A percentile compares a stretch with the other conserved stretches of the same genome.
These are phyloP conservation scores for Myrmecophaga tridactyla DNA, from an alignment of 2,113 vertebrate genomes.

Conservation along the genomic window DNA sequence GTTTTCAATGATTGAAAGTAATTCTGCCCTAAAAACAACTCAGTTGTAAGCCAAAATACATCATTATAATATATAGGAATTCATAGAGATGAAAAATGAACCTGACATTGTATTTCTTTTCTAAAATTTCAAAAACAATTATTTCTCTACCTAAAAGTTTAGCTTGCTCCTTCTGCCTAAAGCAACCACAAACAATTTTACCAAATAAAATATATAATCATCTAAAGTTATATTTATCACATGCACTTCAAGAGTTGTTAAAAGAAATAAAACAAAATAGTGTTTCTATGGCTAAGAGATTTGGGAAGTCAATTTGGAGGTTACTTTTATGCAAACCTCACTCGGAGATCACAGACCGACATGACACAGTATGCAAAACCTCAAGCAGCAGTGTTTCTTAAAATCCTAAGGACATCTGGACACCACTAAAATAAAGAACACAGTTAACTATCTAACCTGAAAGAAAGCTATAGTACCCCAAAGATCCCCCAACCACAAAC, in stretches of 20 bases:
- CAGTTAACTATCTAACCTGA: too few species aligned
- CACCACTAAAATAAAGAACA: too few species aligned
- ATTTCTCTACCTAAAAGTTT: conserved; percentile 5
- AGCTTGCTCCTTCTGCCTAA: neutral
- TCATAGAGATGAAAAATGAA: conserved; percentile 17
- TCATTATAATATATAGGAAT: neutral
- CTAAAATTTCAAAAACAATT: conserved; percentile 31
- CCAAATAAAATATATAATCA: neutral
- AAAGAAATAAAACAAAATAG: too few species aligned
- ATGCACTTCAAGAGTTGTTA: neutral
- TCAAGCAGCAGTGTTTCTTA: too few species aligned
- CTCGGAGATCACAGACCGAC: too few species aligned
- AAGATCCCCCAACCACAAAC: too few species aligned
- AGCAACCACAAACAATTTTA: neutral
- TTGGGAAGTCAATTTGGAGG: too few species aligned
- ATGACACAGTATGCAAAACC: too few species aligned
- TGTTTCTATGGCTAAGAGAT: too few species aligned
- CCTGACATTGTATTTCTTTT: neutral
- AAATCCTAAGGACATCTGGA: too few species aligned
- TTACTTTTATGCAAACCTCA: too few species aligned
- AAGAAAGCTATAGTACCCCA: too few species aligned
- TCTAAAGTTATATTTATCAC: neutral
- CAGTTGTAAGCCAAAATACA: neutral
- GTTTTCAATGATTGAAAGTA: neutral
- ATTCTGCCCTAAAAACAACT: conserved; percentile 9